Conservation (phyloP, 1,140 invertebrate genomes). For the Drosophila nasuta region DNA sequence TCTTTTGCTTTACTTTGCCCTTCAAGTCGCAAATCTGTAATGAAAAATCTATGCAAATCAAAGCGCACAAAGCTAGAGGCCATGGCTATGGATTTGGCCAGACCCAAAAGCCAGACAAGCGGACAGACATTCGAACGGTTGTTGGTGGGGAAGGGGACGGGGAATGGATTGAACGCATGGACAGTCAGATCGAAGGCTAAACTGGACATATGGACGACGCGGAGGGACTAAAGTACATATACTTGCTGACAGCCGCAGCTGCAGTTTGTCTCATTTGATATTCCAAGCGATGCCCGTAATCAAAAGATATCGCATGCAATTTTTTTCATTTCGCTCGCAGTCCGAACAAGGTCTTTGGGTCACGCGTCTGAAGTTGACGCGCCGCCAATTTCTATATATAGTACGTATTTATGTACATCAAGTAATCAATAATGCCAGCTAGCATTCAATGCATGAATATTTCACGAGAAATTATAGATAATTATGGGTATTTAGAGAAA, state of each 20-base stretch:
- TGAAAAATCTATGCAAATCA: slow-evolving; percentile 80
- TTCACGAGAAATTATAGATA: not conserved
- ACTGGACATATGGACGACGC: slow-evolving; percentile 51
- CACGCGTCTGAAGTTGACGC: slow-evolving; percentile 47
- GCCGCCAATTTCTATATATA: no score
- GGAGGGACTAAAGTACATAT: not conserved
- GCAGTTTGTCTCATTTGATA: slow-evolving; percentile 74
- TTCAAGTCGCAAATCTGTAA: slow-evolving; percentile 66
- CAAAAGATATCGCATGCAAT: slow-evolving; percentile 71
- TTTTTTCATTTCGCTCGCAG: slow-evolving; percentile 47
- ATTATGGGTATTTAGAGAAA: not conserved
- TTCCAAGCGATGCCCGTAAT: slow-evolving; percentile 62
- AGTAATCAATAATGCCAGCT: slow-evolving; percentile 16
- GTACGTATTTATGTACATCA: not conserved
- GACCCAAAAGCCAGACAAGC: slow-evolving; percentile 21
- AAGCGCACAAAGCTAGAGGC: slow-evolving; percentile 44
- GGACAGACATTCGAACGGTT: not conserved
- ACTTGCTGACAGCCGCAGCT: slow-evolving; percentile 57
- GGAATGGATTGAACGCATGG: not conserved
- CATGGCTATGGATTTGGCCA: slow-evolving; percentile 24
- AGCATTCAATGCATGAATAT: slow-evolving; percentile 6
- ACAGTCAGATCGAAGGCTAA: slow-evolving; percentile 5
- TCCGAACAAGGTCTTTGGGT: slow-evolving; percentile 41
- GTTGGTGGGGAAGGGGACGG: no score
- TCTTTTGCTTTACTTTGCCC: slow-evolving; percentile 32